Evolutionary conservation across 2,888 invertebrate species (phyloP), one percentile per base, ranked within the genome.

Genomic region (Zaprionus obscuricornis): DNA sequence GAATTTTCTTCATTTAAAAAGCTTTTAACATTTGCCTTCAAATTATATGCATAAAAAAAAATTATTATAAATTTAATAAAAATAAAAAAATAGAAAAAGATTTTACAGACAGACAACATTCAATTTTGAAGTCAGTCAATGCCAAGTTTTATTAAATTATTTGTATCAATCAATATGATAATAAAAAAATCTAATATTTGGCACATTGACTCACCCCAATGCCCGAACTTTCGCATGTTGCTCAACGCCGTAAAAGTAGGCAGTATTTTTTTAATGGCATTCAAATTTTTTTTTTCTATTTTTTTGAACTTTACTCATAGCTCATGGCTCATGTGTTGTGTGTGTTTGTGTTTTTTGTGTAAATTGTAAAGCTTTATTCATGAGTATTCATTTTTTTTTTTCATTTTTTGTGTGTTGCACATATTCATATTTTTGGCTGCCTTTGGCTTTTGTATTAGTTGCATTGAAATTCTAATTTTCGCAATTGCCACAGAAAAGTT

Each of bases 391-490:
- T 42, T 29, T 24, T 31, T 49, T 27, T 43, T 46, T 7, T 29
- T 45, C 16, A 16, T 40, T 34, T 49, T 18, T 46, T 13, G 13
- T 16, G 6, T 16, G 47, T 31, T 56, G 65, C 8, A 39, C 39
- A 22, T 57, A 40, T 18, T 50, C 29, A 24, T 50, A 42, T 20
- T 31, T 50, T 22, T 31, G 22, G 18, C 24, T 37, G 31, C 18
- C n/a, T n/a, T n/a, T n/a, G n/a, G 43, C 46, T 47, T 55, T 57
- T 59, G 74, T 82, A 74, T 71, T 82, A 71, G 70, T 74, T 85
- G 81, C 84, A 78, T 85, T 85, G 57, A 85, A 78, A 78, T 83
- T 78, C 81, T 72, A 78, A 78, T 85, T 85, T 78, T 33, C 60
- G 58, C 58, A 64, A 71, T 74, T 71, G 74, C 42, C 69, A 40